Evolutionary conservation across 2,888 invertebrate species (phyloP).

Genomic region (Abrostola triplasia): DNA sequence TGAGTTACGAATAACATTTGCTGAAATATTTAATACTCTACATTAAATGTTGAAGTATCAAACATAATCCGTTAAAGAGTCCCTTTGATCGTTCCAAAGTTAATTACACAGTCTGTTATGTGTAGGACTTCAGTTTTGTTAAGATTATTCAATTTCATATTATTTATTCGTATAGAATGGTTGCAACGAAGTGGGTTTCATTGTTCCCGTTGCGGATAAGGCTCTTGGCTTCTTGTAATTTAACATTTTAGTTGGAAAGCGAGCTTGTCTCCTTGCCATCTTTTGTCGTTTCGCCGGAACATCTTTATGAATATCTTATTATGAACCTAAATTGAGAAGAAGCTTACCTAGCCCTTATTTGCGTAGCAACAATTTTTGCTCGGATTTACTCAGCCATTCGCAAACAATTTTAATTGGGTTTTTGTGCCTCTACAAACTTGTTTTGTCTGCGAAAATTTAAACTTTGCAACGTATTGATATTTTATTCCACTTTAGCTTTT

Average conservation of each 20-base stretch:
- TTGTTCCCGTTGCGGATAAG: conserved; percentile 61
- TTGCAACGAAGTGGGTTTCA: conserved; percentile 51
- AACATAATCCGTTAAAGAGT: conserved; percentile 14
- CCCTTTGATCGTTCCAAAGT: conserved; percentile 25
- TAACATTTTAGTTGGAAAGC: conserved; percentile 73
- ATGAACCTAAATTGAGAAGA: conserved; percentile 82
- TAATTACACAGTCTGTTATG: conserved; percentile 31
- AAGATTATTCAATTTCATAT: conserved; percentile 43
- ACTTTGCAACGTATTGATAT: conserved; percentile 60
- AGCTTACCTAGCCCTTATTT: conserved; percentile 84
- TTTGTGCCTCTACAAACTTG: conserved; percentile 80
- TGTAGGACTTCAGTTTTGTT: conserved; percentile 29
- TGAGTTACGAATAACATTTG: no score
- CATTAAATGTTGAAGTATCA: not conserved
- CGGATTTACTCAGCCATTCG: conserved; percentile 81
- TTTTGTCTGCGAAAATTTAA: conserved; percentile 71
- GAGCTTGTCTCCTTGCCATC: conserved; percentile 67
- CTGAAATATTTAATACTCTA: no score
- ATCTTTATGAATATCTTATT: conserved; percentile 86
- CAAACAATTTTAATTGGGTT: conserved; percentile 87
- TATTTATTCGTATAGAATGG: conserved; percentile 46
- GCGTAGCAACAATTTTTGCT: conserved; percentile 78
- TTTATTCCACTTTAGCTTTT: conserved; percentile 42
- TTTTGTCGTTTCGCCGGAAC: conserved; percentile 75
- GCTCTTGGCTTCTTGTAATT: conserved; percentile 72